Conservation (phyloP, 2,113 vertebrate genomes). For the Psophia crepitans region DNA sequence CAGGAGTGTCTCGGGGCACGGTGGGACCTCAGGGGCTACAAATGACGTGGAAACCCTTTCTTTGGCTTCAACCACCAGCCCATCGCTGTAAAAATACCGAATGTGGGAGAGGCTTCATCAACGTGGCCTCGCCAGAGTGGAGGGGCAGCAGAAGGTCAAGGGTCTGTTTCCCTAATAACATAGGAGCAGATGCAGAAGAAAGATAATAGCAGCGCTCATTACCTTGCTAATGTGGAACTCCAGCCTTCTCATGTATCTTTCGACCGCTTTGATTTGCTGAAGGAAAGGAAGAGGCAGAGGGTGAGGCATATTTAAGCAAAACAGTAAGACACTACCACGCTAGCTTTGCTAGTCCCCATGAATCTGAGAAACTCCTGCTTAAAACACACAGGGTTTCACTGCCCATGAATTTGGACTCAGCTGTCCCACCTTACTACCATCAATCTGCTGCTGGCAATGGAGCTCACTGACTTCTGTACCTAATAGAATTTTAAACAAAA, state of each 20-base stretch:
- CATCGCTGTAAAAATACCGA: not conserved
- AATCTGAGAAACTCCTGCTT: not conserved
- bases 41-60: not conserved
- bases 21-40: not conserved
- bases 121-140: not conserved
- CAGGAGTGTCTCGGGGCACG: not conserved
- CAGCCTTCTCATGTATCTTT: conserved; percentile 93
- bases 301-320: not conserved
- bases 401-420: not conserved
- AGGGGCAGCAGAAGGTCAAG: not conserved
- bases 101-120: not conserved
- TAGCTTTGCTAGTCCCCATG: not conserved
- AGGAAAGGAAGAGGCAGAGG: conserved; percentile 44
- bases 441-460: not conserved
- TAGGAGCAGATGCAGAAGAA: not conserved
- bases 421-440: not conserved
- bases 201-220: conserved; percentile 30
- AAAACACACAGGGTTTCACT: not conserved
- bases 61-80: not conserved
- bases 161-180: not conserved
- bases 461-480: not conserved
- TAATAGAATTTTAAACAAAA: not conserved
- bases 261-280: conserved; percentile 97
- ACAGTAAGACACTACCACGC: not conserved
- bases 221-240: conserved; percentile 99